A percentile compares a stretch with the other conserved stretches of the same genome.
Evolutionary conservation across 2,888 invertebrate species (phyloP).

Genomic region (Ellobium chinense): DNA sequence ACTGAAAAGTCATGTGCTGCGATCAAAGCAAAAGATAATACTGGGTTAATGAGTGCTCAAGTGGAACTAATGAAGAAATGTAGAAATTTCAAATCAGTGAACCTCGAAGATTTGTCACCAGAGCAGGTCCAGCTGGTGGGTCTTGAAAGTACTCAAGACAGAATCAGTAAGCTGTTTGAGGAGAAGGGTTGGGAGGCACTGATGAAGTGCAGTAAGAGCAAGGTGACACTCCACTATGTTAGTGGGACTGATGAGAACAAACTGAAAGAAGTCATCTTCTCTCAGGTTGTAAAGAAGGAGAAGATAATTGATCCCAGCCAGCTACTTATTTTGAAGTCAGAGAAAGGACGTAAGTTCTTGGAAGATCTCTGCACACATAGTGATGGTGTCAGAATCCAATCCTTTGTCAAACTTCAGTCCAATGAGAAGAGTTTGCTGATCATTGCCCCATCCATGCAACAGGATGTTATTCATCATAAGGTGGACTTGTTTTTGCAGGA

Average conservation of each 20-base stretch:
- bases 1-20: background rate
- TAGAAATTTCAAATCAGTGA: background rate
- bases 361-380: background rate
- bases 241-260: background rate
- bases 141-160: conserved; percentile 15
- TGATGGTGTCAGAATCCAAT: conserved; percentile 15
- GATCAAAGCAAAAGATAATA: background rate
- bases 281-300: conserved; percentile 3
- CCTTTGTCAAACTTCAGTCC: background rate
- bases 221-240: background rate
- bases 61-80: conserved; percentile 13
- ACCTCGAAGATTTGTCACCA: background rate
- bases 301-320: background rate
- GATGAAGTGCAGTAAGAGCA: background rate
- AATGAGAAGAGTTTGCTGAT: background rate
- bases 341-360: conserved; percentile 21
- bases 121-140: conserved; percentile 10
- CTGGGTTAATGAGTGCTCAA: background rate
- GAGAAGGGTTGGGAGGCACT: background rate
- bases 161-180: background rate
- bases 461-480: background rate
- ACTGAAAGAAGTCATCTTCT: background rate
- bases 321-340: background rate
- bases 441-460: background rate
- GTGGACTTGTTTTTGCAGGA: background rate